Evolutionary conservation across 2,113 vertebrate genomes (phyloP).

Genomic region (Corynorhinus townsendii): DNA sequence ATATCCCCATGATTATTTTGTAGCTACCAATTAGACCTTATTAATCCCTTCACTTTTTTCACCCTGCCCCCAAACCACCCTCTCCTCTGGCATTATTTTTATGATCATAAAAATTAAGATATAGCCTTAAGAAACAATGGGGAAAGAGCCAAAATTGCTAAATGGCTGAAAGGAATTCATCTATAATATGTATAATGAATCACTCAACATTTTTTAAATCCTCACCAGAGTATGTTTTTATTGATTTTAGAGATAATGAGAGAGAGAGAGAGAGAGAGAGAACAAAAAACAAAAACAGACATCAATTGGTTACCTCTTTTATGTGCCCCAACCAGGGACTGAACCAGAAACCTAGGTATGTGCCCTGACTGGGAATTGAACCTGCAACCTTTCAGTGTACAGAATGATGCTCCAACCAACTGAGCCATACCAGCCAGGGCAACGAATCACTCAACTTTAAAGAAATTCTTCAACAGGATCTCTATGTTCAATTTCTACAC

Average conservation of each 20-base stretch:
- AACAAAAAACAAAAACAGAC: neutral
- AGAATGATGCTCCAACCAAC: neutral
- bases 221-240: neutral
- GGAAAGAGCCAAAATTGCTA: conserved; percentile 15
- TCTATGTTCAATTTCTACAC: neutral
- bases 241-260: neutral
- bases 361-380: neutral
- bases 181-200: conserved; percentile 15
- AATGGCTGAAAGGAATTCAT: neutral
- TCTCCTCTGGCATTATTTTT: neutral
- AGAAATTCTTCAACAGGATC: conserved; percentile 13
- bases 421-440: neutral
- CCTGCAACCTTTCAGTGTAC: neutral
- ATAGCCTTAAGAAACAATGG: neutral
- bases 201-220: neutral
- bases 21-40: neutral
- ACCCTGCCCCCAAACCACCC: neutral
- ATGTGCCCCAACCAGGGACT: neutral
- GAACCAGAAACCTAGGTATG: neutral
- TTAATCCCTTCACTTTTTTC: neutral
- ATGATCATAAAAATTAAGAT: conserved; percentile 42
- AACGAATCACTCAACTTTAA: conserved; percentile 2
- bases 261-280: neutral
- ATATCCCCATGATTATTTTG: neutral
- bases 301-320: neutral